Conservation (phyloP, 2,113 vertebrate species). For the Cyanoliseus patagonus region DNA sequence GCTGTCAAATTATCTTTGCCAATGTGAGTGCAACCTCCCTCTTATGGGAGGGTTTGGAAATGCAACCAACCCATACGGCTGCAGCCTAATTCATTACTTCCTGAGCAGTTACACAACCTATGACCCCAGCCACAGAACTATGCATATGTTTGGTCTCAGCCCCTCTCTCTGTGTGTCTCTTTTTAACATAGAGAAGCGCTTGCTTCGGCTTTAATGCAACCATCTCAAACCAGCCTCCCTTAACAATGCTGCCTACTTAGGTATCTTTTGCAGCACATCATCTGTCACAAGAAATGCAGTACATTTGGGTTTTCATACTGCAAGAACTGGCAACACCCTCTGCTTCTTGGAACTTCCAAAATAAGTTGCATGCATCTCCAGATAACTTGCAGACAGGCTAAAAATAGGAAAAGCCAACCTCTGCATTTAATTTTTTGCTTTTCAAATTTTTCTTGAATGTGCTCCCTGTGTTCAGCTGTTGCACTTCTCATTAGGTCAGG, state of each 20-base stretch:
- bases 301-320: neutral
- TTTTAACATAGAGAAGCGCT: neutral
- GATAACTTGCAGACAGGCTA: conserved; percentile 12
- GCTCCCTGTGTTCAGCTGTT: neutral
- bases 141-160: neutral
- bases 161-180: neutral
- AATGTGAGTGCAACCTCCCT: neutral
- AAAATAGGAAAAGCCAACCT: conserved; percentile 28
- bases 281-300: conserved; percentile 39
- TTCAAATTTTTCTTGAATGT: neutral
- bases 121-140: neutral
- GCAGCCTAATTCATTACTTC: neutral
- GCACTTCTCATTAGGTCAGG: neutral
- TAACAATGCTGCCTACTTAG: conserved; percentile 19
- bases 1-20: neutral
- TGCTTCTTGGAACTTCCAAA: conserved; percentile 8
- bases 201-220: conserved; percentile 26
- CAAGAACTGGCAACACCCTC: neutral
- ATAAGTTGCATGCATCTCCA: neutral
- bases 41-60: neutral
- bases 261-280: conserved; percentile 22
- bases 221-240: conserved; percentile 39
- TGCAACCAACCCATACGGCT: neutral
- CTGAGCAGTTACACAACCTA: neutral
- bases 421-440: neutral